Evolutionary conservation across 2,888 invertebrate genomes (phyloP).

Genomic region (Abrostola tripartita): DNA sequence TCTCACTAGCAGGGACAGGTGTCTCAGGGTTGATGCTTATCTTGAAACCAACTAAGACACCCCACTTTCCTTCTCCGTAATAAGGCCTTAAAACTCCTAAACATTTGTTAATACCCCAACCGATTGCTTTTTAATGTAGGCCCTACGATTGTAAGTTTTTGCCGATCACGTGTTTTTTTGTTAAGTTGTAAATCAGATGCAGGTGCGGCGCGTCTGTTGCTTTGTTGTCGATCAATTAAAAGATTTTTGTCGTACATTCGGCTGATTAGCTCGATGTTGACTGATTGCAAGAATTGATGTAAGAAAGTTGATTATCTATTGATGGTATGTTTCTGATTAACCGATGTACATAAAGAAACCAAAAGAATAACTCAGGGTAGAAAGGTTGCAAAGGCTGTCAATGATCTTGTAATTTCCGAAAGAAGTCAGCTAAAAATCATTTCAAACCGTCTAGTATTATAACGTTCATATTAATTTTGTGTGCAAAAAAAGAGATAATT

Average conservation of each 20-base stretch:
- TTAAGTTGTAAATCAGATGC: slow-evolving; percentile 51
- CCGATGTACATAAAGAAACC: too few relatives aligned
- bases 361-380: background rate
- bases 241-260: slow-evolving; percentile 12
- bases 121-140: slow-evolving; percentile 80
- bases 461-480: too few relatives aligned
- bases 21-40: slow-evolving; percentile 56
- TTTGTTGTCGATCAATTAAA: slow-evolving; percentile 35
- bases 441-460: too few relatives aligned
- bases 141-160: slow-evolving; percentile 58
- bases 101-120: slow-evolving; percentile 78
- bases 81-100: slow-evolving; percentile 76
- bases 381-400: too few relatives aligned
- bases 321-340: background rate
- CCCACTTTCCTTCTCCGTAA: slow-evolving; percentile 64
- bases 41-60: slow-evolving; percentile 51
- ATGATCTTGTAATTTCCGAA: too few relatives aligned
- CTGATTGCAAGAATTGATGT: background rate
- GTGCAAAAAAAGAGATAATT: too few relatives aligned
- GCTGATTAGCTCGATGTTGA: slow-evolving; percentile 15
- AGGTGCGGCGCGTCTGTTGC: slow-evolving; percentile 36
- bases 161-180: slow-evolving; percentile 54
- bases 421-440: too few relatives aligned
- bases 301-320: background rate
- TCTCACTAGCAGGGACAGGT: slow-evolving; percentile 49